phyloP scores from a whole-genome alignment of 2,888 invertebrate species.

The Pseudococcus viburni region DNA sequence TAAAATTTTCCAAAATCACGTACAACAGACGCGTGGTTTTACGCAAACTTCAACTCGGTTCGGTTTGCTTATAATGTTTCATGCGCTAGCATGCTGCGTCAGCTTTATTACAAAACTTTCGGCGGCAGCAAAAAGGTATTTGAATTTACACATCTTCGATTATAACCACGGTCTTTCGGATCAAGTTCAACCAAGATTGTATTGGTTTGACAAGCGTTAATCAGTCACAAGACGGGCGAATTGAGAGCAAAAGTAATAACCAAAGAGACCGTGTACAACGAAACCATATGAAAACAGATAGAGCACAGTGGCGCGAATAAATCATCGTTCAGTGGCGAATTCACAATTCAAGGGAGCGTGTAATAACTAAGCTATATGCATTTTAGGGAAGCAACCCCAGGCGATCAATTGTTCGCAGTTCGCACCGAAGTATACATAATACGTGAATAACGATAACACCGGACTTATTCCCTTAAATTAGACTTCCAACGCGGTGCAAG shows the following conservation, averaged over 20 bases:
- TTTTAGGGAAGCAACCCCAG: constrained; percentile 17
- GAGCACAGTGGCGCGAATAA: not conserved
- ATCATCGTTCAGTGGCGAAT: constrained; percentile 6
- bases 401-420: constrained; percentile 5
- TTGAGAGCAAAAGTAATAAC: not conserved
- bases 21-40: constrained; percentile 41
- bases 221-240: not conserved
- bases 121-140: not conserved
- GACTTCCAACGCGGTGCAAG: not conserved
- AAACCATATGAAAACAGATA: not conserved
- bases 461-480: constrained; percentile 7
- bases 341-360: not conserved
- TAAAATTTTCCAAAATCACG: constrained; percentile 58
- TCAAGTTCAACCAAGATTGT: not conserved
- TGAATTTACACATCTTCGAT: constrained; percentile 9
- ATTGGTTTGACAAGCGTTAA: not conserved
- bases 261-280: not conserved
- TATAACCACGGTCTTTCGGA: not conserved
- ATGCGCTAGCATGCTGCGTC: constrained; percentile 24
- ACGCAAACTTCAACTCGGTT: constrained; percentile 3
- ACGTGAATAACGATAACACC: constrained; percentile 14
- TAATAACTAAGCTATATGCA: constrained; percentile 21
- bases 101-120: constrained; percentile 48
- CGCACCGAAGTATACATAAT: not conserved
- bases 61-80: not conserved